Evolutionary conservation across 2,113 vertebrate species (phyloP).

Genomic region (Apodemus speciosus): DNA sequence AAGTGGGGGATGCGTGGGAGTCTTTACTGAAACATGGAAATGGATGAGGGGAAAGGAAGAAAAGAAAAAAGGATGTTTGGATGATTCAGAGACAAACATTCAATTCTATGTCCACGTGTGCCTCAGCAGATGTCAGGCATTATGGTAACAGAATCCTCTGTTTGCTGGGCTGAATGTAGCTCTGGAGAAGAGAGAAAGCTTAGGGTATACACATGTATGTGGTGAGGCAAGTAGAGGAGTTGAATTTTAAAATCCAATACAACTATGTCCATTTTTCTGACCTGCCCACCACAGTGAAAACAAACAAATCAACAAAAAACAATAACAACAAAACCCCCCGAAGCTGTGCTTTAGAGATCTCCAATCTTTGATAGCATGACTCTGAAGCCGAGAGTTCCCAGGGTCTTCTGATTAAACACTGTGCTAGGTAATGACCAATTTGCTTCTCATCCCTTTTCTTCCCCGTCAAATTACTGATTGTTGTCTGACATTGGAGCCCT

Average conservation of each 20-base stretch:
- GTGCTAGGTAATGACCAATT: conserved; percentile 84
- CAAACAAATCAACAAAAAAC: not conserved
- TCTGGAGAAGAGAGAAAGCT: not conserved
- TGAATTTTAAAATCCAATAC: conserved; percentile 73
- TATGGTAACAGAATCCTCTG: not conserved
- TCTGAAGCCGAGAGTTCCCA: conserved; percentile 78
- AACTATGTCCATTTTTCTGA: conserved; percentile 73
- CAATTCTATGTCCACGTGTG: not conserved
- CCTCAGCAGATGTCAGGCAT: not conserved
- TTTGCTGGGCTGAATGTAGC: not conserved
- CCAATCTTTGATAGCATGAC: conserved; percentile 76
- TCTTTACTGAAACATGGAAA: not conserved
- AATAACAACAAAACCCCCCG: not conserved
- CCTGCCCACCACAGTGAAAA: conserved; percentile 66
- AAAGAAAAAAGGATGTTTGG: not conserved
- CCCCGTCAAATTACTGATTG: conserved; percentile 85
- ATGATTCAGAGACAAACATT: not conserved
- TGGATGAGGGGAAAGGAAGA: not conserved
- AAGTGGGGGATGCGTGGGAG: too few species aligned
- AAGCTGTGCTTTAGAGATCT: conserved; percentile 78
- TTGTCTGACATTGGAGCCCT: conserved; percentile 84
- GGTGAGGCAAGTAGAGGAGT: too few species aligned
- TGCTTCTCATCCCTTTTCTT: conserved; percentile 71
- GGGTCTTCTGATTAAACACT: conserved; percentile 84
- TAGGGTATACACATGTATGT: too few species aligned